Percentiles rank a stretch among this genome's conserved stretches.
These are phyloP conservation scores for Platyscapa corneri DNA, from an alignment of 1,140 invertebrate species.

Conservation along the genomic window DNA sequence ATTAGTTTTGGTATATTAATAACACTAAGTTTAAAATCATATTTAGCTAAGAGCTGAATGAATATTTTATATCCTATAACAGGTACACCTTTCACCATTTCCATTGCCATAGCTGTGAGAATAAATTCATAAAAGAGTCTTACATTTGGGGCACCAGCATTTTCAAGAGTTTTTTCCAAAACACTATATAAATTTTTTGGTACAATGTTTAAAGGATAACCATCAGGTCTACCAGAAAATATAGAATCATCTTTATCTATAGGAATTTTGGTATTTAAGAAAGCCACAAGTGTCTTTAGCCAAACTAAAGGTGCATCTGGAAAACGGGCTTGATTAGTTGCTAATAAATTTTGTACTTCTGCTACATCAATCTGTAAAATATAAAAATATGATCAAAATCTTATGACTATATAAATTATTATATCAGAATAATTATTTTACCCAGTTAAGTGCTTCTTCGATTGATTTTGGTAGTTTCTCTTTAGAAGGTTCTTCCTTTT, in stretches of 20 bases:
- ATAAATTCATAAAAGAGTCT: slow-evolving; percentile 80
- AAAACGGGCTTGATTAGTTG: slow-evolving; percentile 76
- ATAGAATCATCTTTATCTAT: slow-evolving; percentile 78
- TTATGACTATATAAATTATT: not conserved
- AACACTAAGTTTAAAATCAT: slow-evolving; percentile 78
- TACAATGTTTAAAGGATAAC: slow-evolving; percentile 76
- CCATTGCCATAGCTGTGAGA: slow-evolving; percentile 79
- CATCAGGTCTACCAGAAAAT: slow-evolving; percentile 72
- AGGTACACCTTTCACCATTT: slow-evolving; percentile 78
- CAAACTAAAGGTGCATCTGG: slow-evolving; percentile 78
- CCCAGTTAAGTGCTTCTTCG: slow-evolving; percentile 79
- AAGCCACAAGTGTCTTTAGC: slow-evolving; percentile 79
- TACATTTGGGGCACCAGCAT: slow-evolving; percentile 75
- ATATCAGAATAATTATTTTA: slow-evolving; percentile 62
- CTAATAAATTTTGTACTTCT: slow-evolving; percentile 75
- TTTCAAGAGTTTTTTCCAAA: slow-evolving; percentile 76
- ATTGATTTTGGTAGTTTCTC: slow-evolving; percentile 80
- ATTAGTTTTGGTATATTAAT: slow-evolving; percentile 78
- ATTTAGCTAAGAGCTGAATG: slow-evolving; percentile 80
- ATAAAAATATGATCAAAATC: slow-evolving; percentile 52
- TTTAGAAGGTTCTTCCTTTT: slow-evolving; percentile 67
- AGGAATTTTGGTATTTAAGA: slow-evolving; percentile 78
- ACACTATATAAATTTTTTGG: slow-evolving; percentile 74
- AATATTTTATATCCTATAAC: slow-evolving; percentile 82
- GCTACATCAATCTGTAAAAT: slow-evolving; percentile 75